Evolutionary conservation across 37 sponge, comb jelly and placozoan species (phyloP).

Genomic region (Halisarca cf. caerulea): DNA sequence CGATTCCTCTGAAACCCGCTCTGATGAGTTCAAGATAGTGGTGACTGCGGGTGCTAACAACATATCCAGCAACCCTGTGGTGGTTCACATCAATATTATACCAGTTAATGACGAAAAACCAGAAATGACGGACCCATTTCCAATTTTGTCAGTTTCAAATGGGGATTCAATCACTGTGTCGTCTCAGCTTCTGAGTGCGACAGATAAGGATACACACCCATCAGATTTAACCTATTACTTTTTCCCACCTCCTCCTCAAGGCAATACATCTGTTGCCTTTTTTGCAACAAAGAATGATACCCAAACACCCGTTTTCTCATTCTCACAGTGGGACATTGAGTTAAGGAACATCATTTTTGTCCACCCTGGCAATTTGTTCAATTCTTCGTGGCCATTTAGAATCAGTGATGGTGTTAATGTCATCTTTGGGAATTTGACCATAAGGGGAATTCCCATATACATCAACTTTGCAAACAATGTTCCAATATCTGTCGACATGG

Average conservation of each 20-base stretch:
- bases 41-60: neutral
- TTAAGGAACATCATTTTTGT: neutral
- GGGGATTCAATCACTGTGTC: conserved; percentile 27
- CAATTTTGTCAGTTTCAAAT: conserved; percentile 24
- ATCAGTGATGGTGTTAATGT: conserved; percentile 20
- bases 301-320: neutral
- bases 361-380: neutral
- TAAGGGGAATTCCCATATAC: neutral
- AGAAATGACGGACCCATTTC: neutral
- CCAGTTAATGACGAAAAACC: conserved; percentile 57
- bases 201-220: conserved; percentile 46
- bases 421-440: neutral
- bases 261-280: neutral
- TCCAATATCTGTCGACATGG: neutral
- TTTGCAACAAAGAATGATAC: neutral
- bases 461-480: neutral
- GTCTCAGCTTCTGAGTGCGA: conserved; percentile 5
- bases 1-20: conserved; percentile 19
- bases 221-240: conserved; percentile 31
- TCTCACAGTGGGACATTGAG: conserved; percentile 1
- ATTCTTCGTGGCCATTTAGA: neutral
- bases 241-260: neutral
- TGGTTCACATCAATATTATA: conserved; percentile 15
- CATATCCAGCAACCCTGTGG: neutral
- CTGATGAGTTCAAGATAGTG: conserved; percentile 38